These are phyloP conservation scores for Limonius californicus DNA, from an alignment of 1,140 invertebrate species.

Conservation along the genomic window DNA sequence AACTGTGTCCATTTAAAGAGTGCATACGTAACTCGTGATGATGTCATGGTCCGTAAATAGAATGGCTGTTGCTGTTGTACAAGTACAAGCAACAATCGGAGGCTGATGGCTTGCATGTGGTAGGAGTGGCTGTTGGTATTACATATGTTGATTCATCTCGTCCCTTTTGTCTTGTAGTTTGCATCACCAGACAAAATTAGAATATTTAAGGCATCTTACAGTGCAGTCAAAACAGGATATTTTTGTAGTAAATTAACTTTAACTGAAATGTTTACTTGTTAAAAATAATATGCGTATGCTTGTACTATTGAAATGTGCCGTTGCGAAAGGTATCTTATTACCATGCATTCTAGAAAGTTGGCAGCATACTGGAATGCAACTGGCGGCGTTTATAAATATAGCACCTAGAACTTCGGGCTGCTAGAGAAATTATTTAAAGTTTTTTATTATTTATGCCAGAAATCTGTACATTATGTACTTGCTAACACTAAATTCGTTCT, in stretches of 20 bases:
- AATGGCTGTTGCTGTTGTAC: conserved; percentile 23
- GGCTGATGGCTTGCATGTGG: not conserved
- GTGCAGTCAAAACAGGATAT: too few relatives aligned
- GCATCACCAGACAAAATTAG: too few relatives aligned
- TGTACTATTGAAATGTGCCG: not conserved
- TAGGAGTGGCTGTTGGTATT: not conserved
- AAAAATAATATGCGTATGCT: too few relatives aligned
- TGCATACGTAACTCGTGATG: conserved; percentile 28
- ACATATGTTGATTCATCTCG: not conserved
- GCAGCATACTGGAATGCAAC: conserved; percentile 4
- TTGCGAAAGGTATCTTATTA: not conserved
- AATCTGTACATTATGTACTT: too few relatives aligned
- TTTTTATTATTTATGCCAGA: not conserved
- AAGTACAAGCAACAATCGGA: not conserved
- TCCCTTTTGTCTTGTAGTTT: too few relatives aligned
- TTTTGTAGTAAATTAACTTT: too few relatives aligned
- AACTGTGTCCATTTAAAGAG: conserved; percentile 33
- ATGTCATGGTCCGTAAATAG: conserved; percentile 31
- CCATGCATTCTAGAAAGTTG: conserved; percentile 6
- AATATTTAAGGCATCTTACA: too few relatives aligned
- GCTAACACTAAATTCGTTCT: too few relatives aligned
- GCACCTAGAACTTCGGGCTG: not conserved
- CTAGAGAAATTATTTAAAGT: not conserved
- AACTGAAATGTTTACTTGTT: too few relatives aligned
- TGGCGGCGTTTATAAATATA: conserved; percentile 8